Evolutionary conservation across 2,888 invertebrate genomes (phyloP).

Genomic region (Marronus borbonicus): DNA sequence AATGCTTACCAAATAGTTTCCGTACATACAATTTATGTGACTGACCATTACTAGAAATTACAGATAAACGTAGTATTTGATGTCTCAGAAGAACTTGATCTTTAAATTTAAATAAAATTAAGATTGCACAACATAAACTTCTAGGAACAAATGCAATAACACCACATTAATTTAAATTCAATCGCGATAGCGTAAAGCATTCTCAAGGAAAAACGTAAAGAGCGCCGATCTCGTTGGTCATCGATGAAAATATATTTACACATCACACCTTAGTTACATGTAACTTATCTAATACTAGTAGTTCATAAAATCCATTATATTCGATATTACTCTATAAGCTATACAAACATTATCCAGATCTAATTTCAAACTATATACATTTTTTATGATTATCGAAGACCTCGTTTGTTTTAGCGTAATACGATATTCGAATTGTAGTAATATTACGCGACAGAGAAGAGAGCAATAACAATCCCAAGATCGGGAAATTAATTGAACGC

Average conservation of each 20-base stretch:
- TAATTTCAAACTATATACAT: not conserved
- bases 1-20: too few relatives aligned
- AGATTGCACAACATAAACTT: not conserved
- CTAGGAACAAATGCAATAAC: not conserved
- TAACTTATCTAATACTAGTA: not conserved
- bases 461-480: conserved; percentile 6
- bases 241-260: conserved; percentile 21
- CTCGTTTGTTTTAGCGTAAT: not conserved
- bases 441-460: conserved; percentile 5
- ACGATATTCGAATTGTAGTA: not conserved
- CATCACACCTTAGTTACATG: not conserved
- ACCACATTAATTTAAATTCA: not conserved
- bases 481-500: conserved; percentile 30
- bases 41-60: too few relatives aligned
- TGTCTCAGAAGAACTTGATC: too few relatives aligned
- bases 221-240: conserved; percentile 12
- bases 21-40: too few relatives aligned
- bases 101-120: too few relatives aligned
- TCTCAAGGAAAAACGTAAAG: conserved; percentile 20
- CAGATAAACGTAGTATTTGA: too few relatives aligned
- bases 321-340: not conserved
- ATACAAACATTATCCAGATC: not conserved
- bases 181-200: not conserved
- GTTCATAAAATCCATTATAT: not conserved
- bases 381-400: not conserved